Conservation (phyloP, 2,797 vertebrate genomes). For the Limosa lapponica region DNA sequence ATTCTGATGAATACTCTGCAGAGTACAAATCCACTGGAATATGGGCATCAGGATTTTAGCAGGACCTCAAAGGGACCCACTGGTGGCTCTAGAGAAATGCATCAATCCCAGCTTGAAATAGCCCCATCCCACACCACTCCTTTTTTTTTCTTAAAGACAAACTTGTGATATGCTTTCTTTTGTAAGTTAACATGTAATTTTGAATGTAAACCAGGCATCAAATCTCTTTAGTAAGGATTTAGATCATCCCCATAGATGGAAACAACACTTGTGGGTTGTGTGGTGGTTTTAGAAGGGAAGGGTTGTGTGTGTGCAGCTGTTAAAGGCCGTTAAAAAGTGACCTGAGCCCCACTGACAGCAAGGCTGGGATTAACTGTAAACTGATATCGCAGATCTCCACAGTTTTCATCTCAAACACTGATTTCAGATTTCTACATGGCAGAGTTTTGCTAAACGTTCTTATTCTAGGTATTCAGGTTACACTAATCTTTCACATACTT, state of each 20-base stretch:
- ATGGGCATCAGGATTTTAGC: not conserved
- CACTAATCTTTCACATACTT: not conserved
- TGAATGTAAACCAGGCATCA: not conserved
- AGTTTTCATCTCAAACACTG: not conserved
- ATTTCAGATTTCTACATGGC: not conserved
- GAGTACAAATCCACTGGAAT: not conserved
- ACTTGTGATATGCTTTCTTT: not conserved
- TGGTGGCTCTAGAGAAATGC: not conserved
- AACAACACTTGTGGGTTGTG: not conserved
- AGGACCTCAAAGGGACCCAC: not conserved
- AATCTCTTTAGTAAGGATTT: not conserved
- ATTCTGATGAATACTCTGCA: not conserved
- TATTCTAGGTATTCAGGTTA: not conserved
- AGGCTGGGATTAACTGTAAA: conserved; percentile 33
- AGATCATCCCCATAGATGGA: not conserved
- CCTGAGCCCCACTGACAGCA: not conserved
- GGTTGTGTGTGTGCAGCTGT: conserved; percentile 25
- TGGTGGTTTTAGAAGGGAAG: not conserved
- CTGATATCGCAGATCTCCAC: not conserved
- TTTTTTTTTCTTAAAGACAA: not conserved
- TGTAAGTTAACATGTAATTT: not conserved
- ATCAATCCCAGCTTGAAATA: not conserved
- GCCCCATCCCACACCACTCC: rapidly evolving
- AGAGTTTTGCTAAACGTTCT: not conserved
- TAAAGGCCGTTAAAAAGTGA: conserved; percentile 20